A percentile compares a stretch with the other conserved stretches of the same genome.
Evolutionary conservation across 2,113 vertebrate species (phyloP).

Genomic region (Alligator mississippiensis): DNA sequence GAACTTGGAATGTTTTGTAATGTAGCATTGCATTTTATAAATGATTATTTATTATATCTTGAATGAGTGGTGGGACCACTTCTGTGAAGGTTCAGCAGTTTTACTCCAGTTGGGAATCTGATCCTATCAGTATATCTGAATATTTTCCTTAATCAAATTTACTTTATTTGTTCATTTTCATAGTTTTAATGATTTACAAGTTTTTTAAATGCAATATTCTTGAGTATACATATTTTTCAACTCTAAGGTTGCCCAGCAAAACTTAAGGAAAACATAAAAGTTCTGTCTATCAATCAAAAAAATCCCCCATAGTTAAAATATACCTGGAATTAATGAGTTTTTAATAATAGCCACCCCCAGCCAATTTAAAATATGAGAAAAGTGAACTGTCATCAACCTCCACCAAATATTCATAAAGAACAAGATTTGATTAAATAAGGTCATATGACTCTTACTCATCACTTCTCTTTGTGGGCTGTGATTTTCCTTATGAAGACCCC

Average conservation of each 20-base stretch:
- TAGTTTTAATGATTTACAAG: background rate
- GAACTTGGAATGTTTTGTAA: accelerated
- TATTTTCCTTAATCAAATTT: background rate
- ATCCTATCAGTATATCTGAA: background rate
- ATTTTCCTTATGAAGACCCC: background rate
- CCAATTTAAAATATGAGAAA: background rate
- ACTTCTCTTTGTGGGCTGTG: background rate
- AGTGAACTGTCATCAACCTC: background rate
- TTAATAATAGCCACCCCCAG: background rate
- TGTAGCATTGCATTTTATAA: too few relatives aligned
- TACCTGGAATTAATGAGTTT: background rate
- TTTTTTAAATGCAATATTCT: background rate
- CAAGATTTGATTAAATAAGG: background rate
- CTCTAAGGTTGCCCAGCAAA: background rate
- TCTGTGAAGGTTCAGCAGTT: background rate
- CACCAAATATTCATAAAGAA: background rate
- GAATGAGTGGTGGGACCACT: too few relatives aligned
- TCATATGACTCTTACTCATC: background rate
- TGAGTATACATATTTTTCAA: background rate
- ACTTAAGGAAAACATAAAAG: background rate
- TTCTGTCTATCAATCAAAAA: background rate
- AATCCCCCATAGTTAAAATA: background rate
- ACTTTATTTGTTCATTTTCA: background rate
- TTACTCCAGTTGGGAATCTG: background rate
- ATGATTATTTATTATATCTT: too few relatives aligned